Evolutionary conservation across 1,140 invertebrate genomes (phyloP).

Genomic region (Asobara japonica): DNA sequence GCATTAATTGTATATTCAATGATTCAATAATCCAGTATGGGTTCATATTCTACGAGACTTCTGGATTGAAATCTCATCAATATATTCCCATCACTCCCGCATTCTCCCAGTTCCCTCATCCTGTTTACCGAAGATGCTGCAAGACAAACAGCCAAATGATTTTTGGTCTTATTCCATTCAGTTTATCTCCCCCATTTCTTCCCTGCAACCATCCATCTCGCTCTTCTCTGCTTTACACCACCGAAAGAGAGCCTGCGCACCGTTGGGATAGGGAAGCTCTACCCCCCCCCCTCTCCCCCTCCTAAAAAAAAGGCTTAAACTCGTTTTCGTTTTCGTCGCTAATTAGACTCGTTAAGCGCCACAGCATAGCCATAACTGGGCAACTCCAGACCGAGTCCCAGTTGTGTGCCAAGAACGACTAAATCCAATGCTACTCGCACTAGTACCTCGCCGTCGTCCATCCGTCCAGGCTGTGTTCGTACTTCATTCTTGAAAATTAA

Average conservation of each 20-base stretch:
- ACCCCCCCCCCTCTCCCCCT: neutral
- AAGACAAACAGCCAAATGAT: conserved; percentile 11
- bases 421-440: conserved; percentile 29
- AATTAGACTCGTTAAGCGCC: conserved; percentile 68
- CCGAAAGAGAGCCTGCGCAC: conserved; percentile 22
- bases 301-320: conserved; percentile 61
- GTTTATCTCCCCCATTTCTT: neutral
- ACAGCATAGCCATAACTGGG: conserved; percentile 61
- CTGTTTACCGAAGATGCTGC: no score
- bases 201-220: neutral
- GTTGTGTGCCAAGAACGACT: conserved; percentile 23
- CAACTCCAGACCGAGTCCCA: conserved; percentile 48
- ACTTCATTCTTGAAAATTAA: conserved; percentile 9
- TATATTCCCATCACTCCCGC: no score
- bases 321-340: conserved; percentile 69
- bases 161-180: neutral
- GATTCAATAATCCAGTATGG: neutral
- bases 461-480: conserved; percentile 61
- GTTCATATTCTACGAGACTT: neutral
- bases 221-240: conserved; percentile 28
- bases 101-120: no score
- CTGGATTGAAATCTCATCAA: neutral
- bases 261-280: neutral
- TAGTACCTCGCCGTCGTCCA: conserved; percentile 61
- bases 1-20: no score